phyloP scores from a whole-genome alignment of 2,797 vertebrate genomes.

The Hemibagrus guttatus region DNA sequence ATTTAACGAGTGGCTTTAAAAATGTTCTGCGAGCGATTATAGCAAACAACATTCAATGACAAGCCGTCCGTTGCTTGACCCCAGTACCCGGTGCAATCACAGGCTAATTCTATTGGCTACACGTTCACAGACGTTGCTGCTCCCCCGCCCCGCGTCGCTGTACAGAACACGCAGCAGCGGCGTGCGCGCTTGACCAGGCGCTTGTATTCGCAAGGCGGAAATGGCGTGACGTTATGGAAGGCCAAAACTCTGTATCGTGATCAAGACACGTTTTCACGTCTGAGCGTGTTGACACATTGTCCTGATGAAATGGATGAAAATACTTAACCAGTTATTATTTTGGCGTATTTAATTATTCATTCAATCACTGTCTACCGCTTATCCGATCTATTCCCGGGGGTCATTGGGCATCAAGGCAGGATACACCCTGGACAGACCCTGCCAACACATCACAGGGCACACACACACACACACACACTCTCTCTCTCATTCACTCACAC shows the following conservation, averaged over 20 bases:
- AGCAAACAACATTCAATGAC: slow-evolving; percentile 45
- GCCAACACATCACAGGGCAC: too few relatives aligned
- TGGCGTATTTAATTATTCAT: background rate
- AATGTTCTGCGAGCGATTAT: slow-evolving; percentile 38
- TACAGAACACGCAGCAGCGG: background rate
- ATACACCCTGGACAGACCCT: too few relatives aligned
- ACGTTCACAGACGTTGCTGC: slow-evolving; percentile 52
- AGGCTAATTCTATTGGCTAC: slow-evolving; percentile 75
- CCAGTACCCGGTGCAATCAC: slow-evolving; percentile 65
- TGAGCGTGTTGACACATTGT: background rate
- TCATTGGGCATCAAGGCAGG: too few relatives aligned
- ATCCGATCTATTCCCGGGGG: too few relatives aligned
- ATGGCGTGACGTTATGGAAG: slow-evolving; percentile 62
- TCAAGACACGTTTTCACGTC: background rate
- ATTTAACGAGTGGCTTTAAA: slow-evolving; percentile 40
- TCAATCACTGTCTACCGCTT: too few relatives aligned
- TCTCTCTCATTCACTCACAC: too few relatives aligned
- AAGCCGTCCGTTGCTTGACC: slow-evolving; percentile 36
- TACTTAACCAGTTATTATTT: background rate
- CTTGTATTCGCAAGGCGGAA: slow-evolving; percentile 76
- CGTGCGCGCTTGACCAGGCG: slow-evolving; percentile 60
- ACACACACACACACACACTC: too few relatives aligned
- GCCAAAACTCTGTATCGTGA: background rate
- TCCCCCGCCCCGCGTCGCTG: background rate
- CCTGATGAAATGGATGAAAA: background rate